Evolutionary conservation across 2,797 vertebrate genomes (phyloP).

Genomic region (Petrocephalus sullivani): DNA sequence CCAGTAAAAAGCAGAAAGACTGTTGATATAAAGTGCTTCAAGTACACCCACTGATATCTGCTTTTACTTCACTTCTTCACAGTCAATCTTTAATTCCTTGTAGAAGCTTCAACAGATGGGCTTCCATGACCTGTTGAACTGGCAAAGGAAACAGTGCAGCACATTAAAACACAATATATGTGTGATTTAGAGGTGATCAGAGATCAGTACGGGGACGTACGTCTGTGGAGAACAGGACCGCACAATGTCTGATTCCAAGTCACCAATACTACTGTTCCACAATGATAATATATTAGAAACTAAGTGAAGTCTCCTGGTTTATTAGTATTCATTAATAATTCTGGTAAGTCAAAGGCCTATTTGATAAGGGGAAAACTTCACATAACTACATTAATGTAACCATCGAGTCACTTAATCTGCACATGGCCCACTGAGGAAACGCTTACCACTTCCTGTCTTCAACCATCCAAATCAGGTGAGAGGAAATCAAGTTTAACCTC

Average conservation of each 20-base stretch:
- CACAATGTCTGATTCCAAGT: background rate
- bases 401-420: background rate
- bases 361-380: background rate
- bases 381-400: background rate
- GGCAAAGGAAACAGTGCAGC: slow-evolving; percentile 12
- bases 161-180: background rate
- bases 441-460: background rate
- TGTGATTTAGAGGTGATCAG: background rate
- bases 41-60: background rate
- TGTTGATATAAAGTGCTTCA: slow-evolving; percentile 4
- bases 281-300: background rate
- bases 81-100: slow-evolving; percentile 87
- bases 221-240: background rate
- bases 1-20: background rate
- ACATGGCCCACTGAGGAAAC: background rate
- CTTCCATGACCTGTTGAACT: slow-evolving; percentile 98
- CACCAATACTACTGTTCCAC: background rate
- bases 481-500: background rate
- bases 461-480: background rate
- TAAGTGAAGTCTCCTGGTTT: background rate
- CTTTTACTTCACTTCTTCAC: background rate
- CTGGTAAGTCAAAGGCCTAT: background rate
- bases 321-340: background rate
- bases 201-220: background rate
- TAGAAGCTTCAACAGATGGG: slow-evolving; percentile 85